These are phyloP conservation scores for Agonopterix alstromeriana DNA, from an alignment of 2,888 invertebrate genomes.

Conservation along the genomic window DNA sequence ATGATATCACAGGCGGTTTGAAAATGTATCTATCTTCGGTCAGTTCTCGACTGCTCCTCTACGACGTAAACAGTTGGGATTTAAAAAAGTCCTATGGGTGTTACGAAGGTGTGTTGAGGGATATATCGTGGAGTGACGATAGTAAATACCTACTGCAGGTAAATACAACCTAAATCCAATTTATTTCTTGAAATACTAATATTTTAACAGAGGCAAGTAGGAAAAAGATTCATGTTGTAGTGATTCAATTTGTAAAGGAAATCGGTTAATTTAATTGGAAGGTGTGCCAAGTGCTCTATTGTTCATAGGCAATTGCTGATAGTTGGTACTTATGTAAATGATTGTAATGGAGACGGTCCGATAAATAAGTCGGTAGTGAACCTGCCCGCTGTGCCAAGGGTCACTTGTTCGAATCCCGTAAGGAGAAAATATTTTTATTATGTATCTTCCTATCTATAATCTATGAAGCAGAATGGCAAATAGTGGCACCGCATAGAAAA, in stretches of 20 bases:
- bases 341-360: too few species aligned
- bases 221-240: too few species aligned
- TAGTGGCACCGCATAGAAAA: too few species aligned
- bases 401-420: too few species aligned
- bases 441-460: too few species aligned
- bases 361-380: too few species aligned
- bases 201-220: neutral
- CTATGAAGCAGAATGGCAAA: too few species aligned
- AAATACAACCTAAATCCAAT: constrained; percentile 6
- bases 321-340: too few species aligned
- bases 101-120: constrained; percentile 57
- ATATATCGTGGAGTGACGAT: constrained; percentile 71
- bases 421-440: too few species aligned
- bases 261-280: neutral
- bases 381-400: too few species aligned
- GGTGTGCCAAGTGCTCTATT: constrained; percentile 18
- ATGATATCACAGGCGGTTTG: constrained; percentile 5
- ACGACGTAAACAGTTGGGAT: constrained; percentile 73
- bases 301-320: constrained; percentile 8
- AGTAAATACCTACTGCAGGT: constrained; percentile 71
- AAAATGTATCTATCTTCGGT: constrained; percentile 77
- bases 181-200: too few species aligned
- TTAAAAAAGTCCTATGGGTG: constrained; percentile 69
- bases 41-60: constrained; percentile 73
- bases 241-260: too few species aligned